A percentile compares a stretch with the other conserved stretches of the same genome.
phyloP scores from a whole-genome alignment of 2,113 vertebrate genomes.

The Gallinago undulata region DNA sequence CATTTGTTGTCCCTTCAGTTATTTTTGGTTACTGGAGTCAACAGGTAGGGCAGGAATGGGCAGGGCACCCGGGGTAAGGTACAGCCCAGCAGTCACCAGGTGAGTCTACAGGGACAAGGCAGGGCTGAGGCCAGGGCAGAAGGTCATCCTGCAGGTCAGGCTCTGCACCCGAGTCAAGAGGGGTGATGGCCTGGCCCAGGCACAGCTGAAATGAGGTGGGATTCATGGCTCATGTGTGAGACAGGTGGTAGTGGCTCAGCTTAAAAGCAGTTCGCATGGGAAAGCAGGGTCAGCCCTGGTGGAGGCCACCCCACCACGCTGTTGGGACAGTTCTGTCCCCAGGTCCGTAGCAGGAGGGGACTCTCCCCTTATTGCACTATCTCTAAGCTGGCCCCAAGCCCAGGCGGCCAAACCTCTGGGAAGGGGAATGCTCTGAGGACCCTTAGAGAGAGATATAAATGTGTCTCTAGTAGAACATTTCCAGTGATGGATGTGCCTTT shows the following conservation, averaged over 20 bases:
- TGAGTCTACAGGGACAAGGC: background rate
- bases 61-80: background rate
- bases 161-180: background rate
- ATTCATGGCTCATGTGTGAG: background rate
- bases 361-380: background rate
- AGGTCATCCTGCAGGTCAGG: background rate
- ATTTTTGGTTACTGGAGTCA: background rate
- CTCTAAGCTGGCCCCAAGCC: background rate
- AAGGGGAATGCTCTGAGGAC: background rate
- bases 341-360: background rate
- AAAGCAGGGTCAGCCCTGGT: background rate
- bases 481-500: background rate
- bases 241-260: background rate
- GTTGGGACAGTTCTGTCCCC: background rate
- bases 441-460: background rate
- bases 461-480: background rate
- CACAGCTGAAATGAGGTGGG: accelerated
- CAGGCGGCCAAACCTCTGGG: background rate
- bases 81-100: background rate
- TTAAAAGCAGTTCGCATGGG: background rate
- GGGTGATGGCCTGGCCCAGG: background rate
- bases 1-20: background rate
- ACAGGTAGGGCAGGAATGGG: background rate
- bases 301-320: background rate
- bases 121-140: background rate